Base-by-base conservation (phyloP, 1,140 invertebrate genomes). In the Conopomorpha cramerella region DNA sequence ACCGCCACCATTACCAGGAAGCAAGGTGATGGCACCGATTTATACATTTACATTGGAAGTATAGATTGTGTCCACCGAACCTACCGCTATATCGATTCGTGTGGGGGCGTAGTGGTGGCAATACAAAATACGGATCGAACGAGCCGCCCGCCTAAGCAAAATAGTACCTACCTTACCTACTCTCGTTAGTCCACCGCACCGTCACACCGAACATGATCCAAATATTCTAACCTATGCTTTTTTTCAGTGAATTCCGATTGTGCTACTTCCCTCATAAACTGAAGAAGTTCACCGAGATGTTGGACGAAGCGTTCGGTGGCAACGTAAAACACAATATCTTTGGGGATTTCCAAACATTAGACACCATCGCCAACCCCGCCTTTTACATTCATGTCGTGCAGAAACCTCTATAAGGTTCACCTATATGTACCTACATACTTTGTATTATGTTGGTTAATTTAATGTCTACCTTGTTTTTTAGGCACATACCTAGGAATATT, bases 301-400 rank as follows among this genome's bases (percentile, higher is more conserved):
- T 94, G 10, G 65, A 78, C 26, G 85, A 89, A 36, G 82, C 84
- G 3, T 94, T 95, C 59, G 83, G 82, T n/a, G 48, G 71, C 8
- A 63, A 81, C 14, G 79, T 81, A 0, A 81, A 83, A 33, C 88
- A 92, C 56, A 78, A 79, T 28, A 84, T 92, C 14, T 94, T 82
- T 46, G 91, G 85, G 0, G 92, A 95, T 63, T 95, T 95, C 66
- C 86, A 91, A 59, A 66, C 81, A 0, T 57, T 93, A 13, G 76
- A 82, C 23, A 51, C 84, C 41, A 74, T 85, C 8, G 50, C 83
- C 38, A 77, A 82, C 46, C 91, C 91, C 1, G 88, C 84, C 17
- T 93, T 92, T 64, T 94, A 91, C 47, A 92, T 94, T 35, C 92
- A 94, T 53, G 79, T 92, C 6, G 79, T 93, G 34, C 81, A 91